Conservation (phyloP, 2,888 invertebrate genomes). For the Dysmachus trigonus region DNA sequence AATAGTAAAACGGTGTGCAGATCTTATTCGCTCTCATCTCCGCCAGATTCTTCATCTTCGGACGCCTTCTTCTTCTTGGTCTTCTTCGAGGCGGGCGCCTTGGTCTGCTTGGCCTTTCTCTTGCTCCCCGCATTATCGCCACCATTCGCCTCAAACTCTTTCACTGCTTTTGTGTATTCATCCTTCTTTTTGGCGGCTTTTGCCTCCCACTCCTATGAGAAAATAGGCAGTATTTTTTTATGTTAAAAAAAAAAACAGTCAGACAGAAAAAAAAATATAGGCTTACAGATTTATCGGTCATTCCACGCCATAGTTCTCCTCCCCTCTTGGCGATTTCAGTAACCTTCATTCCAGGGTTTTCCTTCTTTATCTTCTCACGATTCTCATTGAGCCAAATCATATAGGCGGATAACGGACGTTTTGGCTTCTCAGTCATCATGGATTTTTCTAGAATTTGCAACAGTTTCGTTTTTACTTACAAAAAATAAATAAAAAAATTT, state of each 20-base stretch:
- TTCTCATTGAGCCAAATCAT: constrained; percentile 93
- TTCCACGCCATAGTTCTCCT: constrained; percentile 91
- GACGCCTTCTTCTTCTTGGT: constrained; percentile 69
- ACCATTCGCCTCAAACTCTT: constrained; percentile 85
- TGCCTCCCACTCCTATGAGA: constrained; percentile 84
- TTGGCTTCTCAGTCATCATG: constrained; percentile 87
- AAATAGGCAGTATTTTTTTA: not conserved
- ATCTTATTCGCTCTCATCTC: constrained; percentile 71
- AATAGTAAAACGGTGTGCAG: not conserved
- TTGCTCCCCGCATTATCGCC: constrained; percentile 70
- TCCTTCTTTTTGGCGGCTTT: constrained; percentile 89
- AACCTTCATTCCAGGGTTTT: constrained; percentile 86
- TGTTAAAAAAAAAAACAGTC: not conserved
- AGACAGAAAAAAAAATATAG: not conserved
- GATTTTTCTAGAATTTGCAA: not conserved
- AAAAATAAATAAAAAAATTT: not conserved
- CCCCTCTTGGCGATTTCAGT: constrained; percentile 93
- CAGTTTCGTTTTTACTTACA: not conserved
- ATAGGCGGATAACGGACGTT: constrained; percentile 89
- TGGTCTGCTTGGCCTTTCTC: constrained; percentile 63
- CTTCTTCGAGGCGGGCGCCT: constrained; percentile 59
- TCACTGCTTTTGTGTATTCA: constrained; percentile 87
- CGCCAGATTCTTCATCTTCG: constrained; percentile 69
- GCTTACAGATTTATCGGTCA: constrained; percentile 84
- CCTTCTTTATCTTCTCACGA: constrained; percentile 84